phyloP scores from a whole-genome alignment of 2,888 invertebrate genomes.

The Cistogaster globosa region DNA sequence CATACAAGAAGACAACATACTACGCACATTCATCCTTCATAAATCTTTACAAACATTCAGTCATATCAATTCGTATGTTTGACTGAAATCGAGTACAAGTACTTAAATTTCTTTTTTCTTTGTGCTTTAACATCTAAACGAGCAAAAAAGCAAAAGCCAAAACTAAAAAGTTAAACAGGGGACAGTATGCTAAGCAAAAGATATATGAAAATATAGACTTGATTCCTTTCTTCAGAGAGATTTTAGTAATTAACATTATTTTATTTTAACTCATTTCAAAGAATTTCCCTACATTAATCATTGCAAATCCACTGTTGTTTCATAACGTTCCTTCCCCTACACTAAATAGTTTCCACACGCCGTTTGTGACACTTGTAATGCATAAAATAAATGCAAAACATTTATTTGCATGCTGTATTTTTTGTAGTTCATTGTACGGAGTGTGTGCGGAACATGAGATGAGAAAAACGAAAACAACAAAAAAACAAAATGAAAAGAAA shows the following conservation, averaged over 20 bases:
- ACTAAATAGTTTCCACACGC: constrained; percentile 41
- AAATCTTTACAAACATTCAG: constrained; percentile 52
- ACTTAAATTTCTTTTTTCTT: constrained; percentile 60
- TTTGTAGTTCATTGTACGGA: constrained; percentile 15
- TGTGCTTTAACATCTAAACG: constrained; percentile 23
- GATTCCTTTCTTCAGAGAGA: too few relatives aligned
- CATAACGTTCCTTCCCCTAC: neutral
- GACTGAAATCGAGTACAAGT: constrained; percentile 48
- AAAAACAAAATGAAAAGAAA: neutral
- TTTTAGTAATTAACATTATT: too few relatives aligned
- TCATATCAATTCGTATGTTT: constrained; percentile 48
- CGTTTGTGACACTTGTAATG: constrained; percentile 68
- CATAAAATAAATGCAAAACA: constrained; percentile 60
- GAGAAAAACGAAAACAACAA: constrained; percentile 15
- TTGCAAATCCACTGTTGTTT: neutral
- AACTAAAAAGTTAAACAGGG: constrained; percentile 26
- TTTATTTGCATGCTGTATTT: constrained; percentile 64
- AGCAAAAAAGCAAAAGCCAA: constrained; percentile 19
- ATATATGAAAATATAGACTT: neutral
- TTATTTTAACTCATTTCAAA: too few relatives aligned
- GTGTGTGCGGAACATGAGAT: constrained; percentile 34
- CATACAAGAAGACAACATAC: constrained; percentile 20
- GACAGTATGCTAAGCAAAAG: constrained; percentile 14
- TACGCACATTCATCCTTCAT: constrained; percentile 17
- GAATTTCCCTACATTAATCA: too few relatives aligned